These are phyloP conservation scores for Ophthalmotilapia sp. DNA, from an alignment of 2,113 vertebrate species.

Conservation along the genomic window DNA sequence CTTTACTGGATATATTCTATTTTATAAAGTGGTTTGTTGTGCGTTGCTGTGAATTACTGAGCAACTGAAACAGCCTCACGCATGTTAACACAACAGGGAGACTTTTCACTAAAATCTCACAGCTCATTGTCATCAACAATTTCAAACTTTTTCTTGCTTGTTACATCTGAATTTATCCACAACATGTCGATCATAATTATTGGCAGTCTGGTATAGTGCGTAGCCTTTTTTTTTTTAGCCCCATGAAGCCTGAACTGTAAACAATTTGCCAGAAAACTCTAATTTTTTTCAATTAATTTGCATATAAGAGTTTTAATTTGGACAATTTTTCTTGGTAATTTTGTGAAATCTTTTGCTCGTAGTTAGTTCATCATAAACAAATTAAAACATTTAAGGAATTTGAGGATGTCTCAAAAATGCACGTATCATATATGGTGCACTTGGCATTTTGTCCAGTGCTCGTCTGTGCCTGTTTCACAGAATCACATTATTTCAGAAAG, in stretches of 20 bases:
- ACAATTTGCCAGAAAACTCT: background rate
- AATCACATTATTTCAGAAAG: fast-evolving
- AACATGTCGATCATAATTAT: background rate
- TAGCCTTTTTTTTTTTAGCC: fast-evolving
- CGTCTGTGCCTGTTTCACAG: background rate
- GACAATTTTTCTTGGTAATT: background rate
- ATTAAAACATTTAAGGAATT: background rate
- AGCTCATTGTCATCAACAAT: background rate
- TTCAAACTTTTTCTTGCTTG: background rate
- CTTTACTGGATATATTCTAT: background rate
- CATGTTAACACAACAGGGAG: background rate
- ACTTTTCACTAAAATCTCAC: background rate
- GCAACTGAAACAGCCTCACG: background rate
- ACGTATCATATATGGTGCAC: background rate
- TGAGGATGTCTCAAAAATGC: background rate
- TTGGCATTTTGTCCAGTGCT: background rate
- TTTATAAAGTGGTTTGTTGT: background rate
- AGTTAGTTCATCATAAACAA: background rate
- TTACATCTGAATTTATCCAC: fast-evolving
- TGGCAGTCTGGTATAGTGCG: fast-evolving
- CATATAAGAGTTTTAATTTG: background rate
- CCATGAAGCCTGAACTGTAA: background rate
- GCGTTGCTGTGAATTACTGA: background rate
- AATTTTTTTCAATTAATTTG: background rate
- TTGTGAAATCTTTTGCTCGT: background rate